Evolutionary conservation across 1,140 invertebrate genomes (phyloP), one percentile per base, ranked within the genome.

Genomic region (Antheraea mylitta): DNA sequence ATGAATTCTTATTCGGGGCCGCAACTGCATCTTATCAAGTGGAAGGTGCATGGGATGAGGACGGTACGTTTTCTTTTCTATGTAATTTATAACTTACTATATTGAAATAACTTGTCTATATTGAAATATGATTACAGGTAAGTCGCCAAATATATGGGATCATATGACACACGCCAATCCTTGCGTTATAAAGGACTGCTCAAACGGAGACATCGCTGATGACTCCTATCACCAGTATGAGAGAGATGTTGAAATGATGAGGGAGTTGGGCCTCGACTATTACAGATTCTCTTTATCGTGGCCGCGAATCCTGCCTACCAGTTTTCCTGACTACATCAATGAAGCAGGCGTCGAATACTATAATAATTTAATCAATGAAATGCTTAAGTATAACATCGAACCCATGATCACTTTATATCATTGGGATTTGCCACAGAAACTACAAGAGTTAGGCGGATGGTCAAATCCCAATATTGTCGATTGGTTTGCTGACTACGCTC

Each of bases 371-470:
- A 94, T 95, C 13, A 81, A 95, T 72, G 93, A 93, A 64, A 78
- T 95, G 8, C 68, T 89, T 18, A 86, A 80, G 19, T 89, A 93
- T 36, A 93, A 93, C 36, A 92, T 93, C 11, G 90, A 90, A 4
- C 94, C 94, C 3, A 92, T 94, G 85, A 93, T 95, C 0, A 95
- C 94, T 0, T 85, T 95, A 6, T 95, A 94, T 77, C 94, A 95
- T 71, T 95, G 94, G 94, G 95, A 95, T 64, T 76, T 95, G 66
- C 95, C 94, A 0, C 90, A 94, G 69, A 79, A 80, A 18, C 73
- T 95, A 10, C 93, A 94, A 77, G 93, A 94, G 60, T 69, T 93
- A 36, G 94, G 94, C 7, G 94, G 94, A 9, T 94, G 94, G 94
- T 86, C 92, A 11, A 95, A 95, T 79, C 92, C 92, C 13, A 74